Percentiles rank a stretch among this genome's conserved stretches.
Conservation (phyloP, 2,113 vertebrate genomes). For the Etheostoma cragini region DNA sequence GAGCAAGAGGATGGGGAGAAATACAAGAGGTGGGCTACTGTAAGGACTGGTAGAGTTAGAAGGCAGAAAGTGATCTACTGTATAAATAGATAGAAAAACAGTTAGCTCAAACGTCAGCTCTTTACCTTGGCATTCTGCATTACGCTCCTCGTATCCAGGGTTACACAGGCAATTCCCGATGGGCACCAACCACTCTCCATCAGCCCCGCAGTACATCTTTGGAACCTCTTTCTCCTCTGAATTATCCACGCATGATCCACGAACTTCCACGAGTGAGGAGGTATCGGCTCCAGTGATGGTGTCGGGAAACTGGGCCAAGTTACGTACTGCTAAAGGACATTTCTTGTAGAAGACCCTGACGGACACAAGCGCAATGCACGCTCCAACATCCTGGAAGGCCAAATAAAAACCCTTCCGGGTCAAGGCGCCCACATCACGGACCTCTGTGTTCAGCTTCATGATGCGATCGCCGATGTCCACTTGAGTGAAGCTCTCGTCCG, state of each 20-base stretch:
- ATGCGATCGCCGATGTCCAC: constrained; percentile 98
- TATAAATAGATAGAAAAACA: constrained; percentile 22
- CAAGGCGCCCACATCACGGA: constrained; percentile 92
- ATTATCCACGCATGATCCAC: constrained; percentile 97
- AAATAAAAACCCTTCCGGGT: constrained; percentile 95
- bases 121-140: constrained; percentile 96
- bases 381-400: constrained; percentile 98
- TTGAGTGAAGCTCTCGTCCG: constrained; percentile 98
- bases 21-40: constrained; percentile 10
- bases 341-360: constrained; percentile 98
- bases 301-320: constrained; percentile 97
- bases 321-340: constrained; percentile 93
- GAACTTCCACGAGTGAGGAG: constrained; percentile 97
- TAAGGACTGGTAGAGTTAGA: background rate
- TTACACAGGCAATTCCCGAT: constrained; percentile 98
- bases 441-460: constrained; percentile 98
- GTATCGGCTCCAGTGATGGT: constrained; percentile 96
- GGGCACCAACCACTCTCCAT: constrained; percentile 98
- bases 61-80: background rate
- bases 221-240: constrained; percentile 97
- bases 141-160: constrained; percentile 94
- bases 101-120: constrained; percentile 6
- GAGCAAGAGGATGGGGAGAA: background rate
- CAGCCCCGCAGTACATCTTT: constrained; percentile 99
- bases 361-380: constrained; percentile 96